Base-by-base conservation (phyloP, 2,113 vertebrate genomes). In the Toxostoma redivivum region DNA sequence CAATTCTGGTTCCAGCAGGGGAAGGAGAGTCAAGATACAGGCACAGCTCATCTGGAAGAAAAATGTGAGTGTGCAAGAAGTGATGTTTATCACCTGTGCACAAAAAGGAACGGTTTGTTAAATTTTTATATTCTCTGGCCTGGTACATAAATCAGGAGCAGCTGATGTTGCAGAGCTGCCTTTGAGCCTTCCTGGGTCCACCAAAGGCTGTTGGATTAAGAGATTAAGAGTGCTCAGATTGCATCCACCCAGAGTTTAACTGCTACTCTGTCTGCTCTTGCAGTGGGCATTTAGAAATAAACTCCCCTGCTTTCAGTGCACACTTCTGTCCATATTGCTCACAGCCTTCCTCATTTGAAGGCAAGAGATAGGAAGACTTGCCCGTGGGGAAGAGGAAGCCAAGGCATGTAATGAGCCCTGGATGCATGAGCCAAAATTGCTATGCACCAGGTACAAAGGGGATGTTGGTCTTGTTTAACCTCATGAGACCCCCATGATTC, bases 391-490 rank as follows among this genome's bases (percentile, higher is more conserved):
- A 76, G 44, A 37, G 22, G 28, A 33, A 70, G 42, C 56, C 51
- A 37, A 71, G 30, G 38, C 10, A 38, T 10, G 31, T 5, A 21
- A 12, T 5, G 30, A 62, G 48, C n/a, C 23, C 37, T 8, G 47
- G 56, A 5, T 38, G n/a, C 22, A 4, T 1, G 10, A 74, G 27
- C 21, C 4, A 21, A n/a, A 76, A 51, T 18, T 47, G 16, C 45
- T 1, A 1, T 53, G 48, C 16, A 13, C 35, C 10, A 1, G 1
- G 11, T 33, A 31, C 2, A 6, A 50, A 58, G 21, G 16, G 12
- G 15, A 35, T 42, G 12, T 15, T 30, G 16, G 17, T 7, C 21
- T 61, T 40, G 13, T 53, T 67, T n/a, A 81, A 33, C 16, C 16
- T 15, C 70, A 15, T 15, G n/a, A 40, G 30, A 40, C 18, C 24